A percentile compares a stretch with the other conserved stretches of the same genome.
These are phyloP conservation scores for Malaclemys terrapin DNA, from an alignment of 2,113 vertebrate genomes.

Conservation along the genomic window DNA sequence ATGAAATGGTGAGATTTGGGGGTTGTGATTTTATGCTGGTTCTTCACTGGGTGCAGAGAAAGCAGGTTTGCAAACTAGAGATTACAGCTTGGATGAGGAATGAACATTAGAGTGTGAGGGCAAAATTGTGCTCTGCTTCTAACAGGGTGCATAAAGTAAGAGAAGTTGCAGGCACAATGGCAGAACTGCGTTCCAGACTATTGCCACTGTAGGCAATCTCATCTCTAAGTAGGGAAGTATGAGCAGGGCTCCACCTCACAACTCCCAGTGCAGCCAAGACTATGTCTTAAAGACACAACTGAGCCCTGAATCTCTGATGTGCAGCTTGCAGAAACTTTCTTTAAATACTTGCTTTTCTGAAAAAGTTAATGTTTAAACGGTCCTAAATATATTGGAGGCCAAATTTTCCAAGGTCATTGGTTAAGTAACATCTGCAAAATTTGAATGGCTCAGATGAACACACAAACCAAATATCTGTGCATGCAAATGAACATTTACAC, in stretches of 20 bases:
- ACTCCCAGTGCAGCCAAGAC: background rate
- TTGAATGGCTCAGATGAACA: background rate
- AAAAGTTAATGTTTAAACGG: too few relatives aligned
- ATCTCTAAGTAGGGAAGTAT: background rate
- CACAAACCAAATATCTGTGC: background rate
- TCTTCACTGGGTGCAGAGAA: background rate
- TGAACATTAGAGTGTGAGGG: too few relatives aligned
- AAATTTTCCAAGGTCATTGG: background rate
- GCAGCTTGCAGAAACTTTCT: background rate
- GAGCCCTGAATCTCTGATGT: background rate
- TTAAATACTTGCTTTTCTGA: too few relatives aligned
- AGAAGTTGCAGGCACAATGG: background rate
- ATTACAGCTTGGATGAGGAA: background rate
- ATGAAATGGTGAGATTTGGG: background rate
- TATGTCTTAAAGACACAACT: background rate
- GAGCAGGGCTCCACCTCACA: background rate
- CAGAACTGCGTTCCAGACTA: background rate
- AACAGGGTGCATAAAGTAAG: background rate
- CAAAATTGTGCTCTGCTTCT: background rate
- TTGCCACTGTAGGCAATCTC: background rate
- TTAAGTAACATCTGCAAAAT: background rate
- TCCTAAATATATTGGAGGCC: background rate
- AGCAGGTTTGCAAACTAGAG: background rate
- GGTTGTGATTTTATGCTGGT: background rate
- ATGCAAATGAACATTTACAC: background rate